phyloP scores from a whole-genome alignment of 2,888 invertebrate species.

The Deroplatys truncata region DNA sequence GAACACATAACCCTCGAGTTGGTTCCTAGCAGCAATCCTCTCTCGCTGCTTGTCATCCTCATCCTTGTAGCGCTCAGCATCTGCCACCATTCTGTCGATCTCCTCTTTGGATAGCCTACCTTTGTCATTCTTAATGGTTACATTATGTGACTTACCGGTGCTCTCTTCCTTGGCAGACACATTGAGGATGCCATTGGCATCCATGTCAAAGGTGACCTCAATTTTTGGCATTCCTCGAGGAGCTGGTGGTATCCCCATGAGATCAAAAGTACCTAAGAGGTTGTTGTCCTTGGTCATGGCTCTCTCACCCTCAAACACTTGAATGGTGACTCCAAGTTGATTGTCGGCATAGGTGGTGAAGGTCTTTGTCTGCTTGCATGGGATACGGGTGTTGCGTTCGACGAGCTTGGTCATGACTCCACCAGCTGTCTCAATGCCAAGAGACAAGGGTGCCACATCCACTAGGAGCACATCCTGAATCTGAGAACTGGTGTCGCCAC shows the following conservation, averaged over 20 bases:
- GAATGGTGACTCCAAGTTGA: conserved; percentile 55
- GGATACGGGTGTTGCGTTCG: conserved; percentile 77
- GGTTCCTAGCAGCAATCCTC: conserved; percentile 46
- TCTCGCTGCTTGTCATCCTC: conserved; percentile 43
- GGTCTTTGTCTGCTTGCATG: conserved; percentile 56
- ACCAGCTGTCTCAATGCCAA: conserved; percentile 80
- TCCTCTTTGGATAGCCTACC: conserved; percentile 81
- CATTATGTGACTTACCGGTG: conserved; percentile 69
- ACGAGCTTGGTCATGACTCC: conserved; percentile 83
- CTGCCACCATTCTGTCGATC: conserved; percentile 78
- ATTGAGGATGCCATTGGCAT: conserved; percentile 43
- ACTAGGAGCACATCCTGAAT: conserved; percentile 78
- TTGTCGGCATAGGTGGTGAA: neutral
- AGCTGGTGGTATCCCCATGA: conserved; percentile 40
- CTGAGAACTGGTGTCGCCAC: conserved; percentile 54
- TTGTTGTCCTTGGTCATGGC: conserved; percentile 50
- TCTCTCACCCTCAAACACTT: conserved; percentile 44
- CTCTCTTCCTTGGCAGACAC: conserved; percentile 74
- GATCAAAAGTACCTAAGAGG: conserved; percentile 34
- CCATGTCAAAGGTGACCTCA: conserved; percentile 43
- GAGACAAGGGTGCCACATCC: conserved; percentile 58
- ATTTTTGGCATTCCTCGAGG: conserved; percentile 39
- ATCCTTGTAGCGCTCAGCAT: conserved; percentile 72
- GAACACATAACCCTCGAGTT: conserved; percentile 44
- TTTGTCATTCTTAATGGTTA: conserved; percentile 84